phyloP scores from a whole-genome alignment of 2,113 vertebrate species.

The Neomonachus schauinslandi region DNA sequence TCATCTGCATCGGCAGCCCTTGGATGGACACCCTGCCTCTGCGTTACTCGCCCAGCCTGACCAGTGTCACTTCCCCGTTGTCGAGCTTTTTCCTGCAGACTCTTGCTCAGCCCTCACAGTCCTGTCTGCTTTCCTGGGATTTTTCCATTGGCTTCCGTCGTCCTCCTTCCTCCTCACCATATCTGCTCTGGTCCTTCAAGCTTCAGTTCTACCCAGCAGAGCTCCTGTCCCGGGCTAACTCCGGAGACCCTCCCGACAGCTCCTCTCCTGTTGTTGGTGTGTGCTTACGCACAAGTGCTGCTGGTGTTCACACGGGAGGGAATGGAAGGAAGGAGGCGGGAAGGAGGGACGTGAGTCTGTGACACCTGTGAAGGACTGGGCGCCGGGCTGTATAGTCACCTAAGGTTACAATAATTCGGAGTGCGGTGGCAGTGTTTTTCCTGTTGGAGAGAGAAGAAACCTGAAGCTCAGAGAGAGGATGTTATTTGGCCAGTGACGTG shows the following conservation, averaged over 20 bases:
- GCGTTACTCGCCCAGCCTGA: not conserved
- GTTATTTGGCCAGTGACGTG: not conserved
- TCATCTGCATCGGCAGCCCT: not conserved
- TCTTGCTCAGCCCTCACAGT: not conserved
- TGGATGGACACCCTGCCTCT: not conserved
- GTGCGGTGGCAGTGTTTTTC: not conserved
- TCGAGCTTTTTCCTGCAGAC: not conserved
- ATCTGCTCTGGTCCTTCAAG: not conserved
- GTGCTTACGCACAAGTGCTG: not conserved
- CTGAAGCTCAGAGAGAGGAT: not conserved
- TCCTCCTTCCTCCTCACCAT: not conserved
- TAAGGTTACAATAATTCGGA: not conserved
- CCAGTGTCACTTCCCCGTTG: not conserved
- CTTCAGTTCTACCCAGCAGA: rapidly evolving
- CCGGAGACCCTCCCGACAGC: not conserved
- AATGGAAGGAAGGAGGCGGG: too few relatives aligned
- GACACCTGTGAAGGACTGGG: rapidly evolving
- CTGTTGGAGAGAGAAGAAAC: not conserved
- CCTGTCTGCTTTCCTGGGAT: not conserved
- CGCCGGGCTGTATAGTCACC: rapidly evolving
- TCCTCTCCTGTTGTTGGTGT: not conserved
- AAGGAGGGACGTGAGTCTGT: too few relatives aligned
- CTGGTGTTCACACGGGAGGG: not conserved
- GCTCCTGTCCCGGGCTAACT: not conserved
- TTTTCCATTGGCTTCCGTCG: not conserved